Evolutionary conservation across 1,140 invertebrate genomes (phyloP).

Genomic region (Tetraneura akinire): DNA sequence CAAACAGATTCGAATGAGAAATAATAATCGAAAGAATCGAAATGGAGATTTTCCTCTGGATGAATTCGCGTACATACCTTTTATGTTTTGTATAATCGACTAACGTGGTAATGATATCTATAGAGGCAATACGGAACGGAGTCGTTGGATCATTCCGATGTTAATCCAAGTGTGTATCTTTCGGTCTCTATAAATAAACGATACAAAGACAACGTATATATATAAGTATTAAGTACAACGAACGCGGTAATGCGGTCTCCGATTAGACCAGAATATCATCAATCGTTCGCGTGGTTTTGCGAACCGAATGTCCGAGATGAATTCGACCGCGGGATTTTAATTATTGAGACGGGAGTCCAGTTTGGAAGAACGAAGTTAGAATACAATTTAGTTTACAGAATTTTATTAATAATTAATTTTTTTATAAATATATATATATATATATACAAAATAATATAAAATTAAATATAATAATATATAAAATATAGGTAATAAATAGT

Average conservation of each 20-base stretch:
- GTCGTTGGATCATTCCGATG: constrained; percentile 20
- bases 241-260: constrained; percentile 27
- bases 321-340: constrained; percentile 22
- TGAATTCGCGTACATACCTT: too few relatives aligned
- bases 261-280: constrained; percentile 26
- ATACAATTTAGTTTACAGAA: too few relatives aligned
- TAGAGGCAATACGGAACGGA: not conserved
- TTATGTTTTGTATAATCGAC: not conserved
- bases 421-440: too few relatives aligned
- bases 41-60: too few relatives aligned
- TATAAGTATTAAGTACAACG: too few relatives aligned
- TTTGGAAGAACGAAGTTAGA: too few relatives aligned
- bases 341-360: not conserved
- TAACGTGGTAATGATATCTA: constrained; percentile 1
- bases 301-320: not conserved
- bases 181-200: constrained; percentile 29
- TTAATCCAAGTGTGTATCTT: constrained; percentile 33
- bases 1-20: too few relatives aligned
- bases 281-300: constrained; percentile 34
- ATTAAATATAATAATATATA: too few relatives aligned
- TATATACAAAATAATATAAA: too few relatives aligned
- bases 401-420: too few relatives aligned
- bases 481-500: too few relatives aligned
- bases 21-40: too few relatives aligned
- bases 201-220: not conserved